phyloP scores from a whole-genome alignment of 2,797 vertebrate genomes.

The Sebastes kiyomatsui region DNA sequence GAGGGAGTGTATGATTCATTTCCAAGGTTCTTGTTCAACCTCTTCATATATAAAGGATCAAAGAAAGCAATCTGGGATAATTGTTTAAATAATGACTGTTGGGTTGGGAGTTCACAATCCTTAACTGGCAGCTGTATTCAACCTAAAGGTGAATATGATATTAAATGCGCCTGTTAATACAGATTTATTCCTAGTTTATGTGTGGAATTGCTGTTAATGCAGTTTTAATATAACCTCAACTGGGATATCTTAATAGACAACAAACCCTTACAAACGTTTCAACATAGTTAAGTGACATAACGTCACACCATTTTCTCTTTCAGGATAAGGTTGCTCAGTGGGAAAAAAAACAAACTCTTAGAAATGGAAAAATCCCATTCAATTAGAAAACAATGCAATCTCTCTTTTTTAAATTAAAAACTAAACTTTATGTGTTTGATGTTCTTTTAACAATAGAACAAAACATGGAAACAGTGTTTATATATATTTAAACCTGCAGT shows the following conservation, averaged over 20 bases:
- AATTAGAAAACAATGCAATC: background rate
- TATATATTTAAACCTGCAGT: too few species aligned
- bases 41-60: conserved; percentile 20
- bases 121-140: background rate
- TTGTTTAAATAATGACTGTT: conserved; percentile 11
- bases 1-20: conserved; percentile 15
- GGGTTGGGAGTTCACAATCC: background rate
- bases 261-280: background rate
- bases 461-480: too few species aligned
- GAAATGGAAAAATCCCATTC: background rate
- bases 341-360: background rate
- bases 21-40: conserved; percentile 11
- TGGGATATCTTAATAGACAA: background rate
- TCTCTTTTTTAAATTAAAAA: background rate
- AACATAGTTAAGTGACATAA: background rate
- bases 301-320: background rate
- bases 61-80: background rate
- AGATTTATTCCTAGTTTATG: background rate
- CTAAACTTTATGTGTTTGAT: background rate
- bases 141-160: background rate
- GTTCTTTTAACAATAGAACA: background rate
- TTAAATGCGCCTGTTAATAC: background rate
- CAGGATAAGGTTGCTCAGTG: background rate
- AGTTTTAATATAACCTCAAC: background rate
- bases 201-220: background rate